Conservation (phyloP, 2,113 vertebrate species). For the Sigmodon hispidus region DNA sequence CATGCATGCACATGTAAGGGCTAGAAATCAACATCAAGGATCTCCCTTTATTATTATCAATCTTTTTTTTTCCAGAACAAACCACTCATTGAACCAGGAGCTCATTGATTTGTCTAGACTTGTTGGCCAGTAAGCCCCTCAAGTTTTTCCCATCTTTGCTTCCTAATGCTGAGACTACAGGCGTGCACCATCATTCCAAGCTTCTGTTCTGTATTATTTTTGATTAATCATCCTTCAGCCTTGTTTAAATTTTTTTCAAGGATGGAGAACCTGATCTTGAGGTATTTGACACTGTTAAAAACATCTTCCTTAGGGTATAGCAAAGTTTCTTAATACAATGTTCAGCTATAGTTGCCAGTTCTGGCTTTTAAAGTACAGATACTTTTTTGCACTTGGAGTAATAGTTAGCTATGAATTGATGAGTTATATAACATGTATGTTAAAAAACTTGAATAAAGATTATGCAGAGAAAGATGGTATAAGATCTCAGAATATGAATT, state of each 20-base stretch:
- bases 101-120: neutral
- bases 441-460: neutral
- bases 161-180: neutral
- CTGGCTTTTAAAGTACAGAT: neutral
- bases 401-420: neutral
- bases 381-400: neutral
- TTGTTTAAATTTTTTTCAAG: neutral
- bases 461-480: neutral
- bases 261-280: neutral
- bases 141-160: neutral
- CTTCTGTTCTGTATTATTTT: neutral
- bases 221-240: neutral
- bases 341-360: neutral
- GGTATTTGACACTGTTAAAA: neutral
- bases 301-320: neutral
- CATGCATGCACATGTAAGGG: neutral
- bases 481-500: neutral
- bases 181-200: neutral
- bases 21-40: neutral
- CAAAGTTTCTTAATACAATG: slow-evolving; percentile 26
- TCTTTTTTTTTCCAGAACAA: neutral
- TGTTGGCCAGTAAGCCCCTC: no score
- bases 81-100: neutral
- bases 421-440: neutral
- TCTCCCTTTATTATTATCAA: neutral